A percentile compares a stretch with the other conserved stretches of the same genome.
These are phyloP conservation scores for Montipora foliosa DNA, from an alignment of 64 coral and sea anemone species.

Conservation along the genomic window DNA sequence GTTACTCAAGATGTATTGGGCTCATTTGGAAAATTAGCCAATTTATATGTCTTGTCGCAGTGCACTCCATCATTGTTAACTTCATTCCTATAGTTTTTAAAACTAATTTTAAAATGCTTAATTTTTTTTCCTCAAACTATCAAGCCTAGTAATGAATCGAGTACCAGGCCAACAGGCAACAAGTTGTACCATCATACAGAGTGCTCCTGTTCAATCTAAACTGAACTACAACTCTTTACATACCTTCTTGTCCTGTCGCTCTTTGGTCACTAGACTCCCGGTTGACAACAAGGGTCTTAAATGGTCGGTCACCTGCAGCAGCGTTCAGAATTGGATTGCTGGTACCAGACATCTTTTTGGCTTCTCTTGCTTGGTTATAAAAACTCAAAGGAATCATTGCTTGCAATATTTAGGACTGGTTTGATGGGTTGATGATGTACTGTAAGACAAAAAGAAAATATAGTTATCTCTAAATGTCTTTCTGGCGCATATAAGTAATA, in stretches of 20 bases:
- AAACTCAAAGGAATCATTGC: not conserved
- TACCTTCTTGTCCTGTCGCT: not conserved
- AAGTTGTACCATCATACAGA: not conserved
- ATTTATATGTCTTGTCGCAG: no score
- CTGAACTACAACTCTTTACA: not conserved
- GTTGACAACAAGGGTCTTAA: not conserved
- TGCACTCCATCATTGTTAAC: no score
- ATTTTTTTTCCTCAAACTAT: no score
- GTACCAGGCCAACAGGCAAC: no score
- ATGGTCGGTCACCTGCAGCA: not conserved
- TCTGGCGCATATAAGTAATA: no score
- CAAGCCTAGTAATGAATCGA: no score
- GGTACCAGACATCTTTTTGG: not conserved
- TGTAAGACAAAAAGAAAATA: no score
- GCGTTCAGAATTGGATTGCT: not conserved
- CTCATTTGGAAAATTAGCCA: no score
- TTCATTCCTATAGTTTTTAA: no score
- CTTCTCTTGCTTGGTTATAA: not conserved
- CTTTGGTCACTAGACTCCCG: not conserved
- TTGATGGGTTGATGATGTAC: not conserved
- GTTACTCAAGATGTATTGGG: no score
- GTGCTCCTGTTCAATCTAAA: not conserved
- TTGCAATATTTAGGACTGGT: not conserved
- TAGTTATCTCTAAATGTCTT: no score
- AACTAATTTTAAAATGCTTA: no score